Evolutionary conservation across 2,113 vertebrate species (phyloP).

Genomic region (Solenodon paradoxus): DNA sequence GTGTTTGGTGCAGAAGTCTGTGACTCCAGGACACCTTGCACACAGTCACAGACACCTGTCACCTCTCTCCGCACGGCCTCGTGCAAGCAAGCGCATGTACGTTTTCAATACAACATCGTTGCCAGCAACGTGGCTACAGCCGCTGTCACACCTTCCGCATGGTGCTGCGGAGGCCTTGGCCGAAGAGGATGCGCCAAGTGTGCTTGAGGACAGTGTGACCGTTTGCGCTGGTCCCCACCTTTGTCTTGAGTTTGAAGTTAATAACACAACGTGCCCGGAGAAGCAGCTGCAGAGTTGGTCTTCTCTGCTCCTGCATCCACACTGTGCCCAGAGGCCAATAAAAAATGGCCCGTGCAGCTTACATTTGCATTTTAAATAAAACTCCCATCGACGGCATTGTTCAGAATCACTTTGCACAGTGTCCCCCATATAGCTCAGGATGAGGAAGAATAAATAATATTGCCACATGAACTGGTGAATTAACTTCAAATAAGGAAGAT

Average conservation of each 20-base stretch:
- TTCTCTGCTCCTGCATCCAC: too few species aligned
- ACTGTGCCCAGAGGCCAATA: not conserved
- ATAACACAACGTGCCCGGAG: too few species aligned
- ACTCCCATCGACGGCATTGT: accelerated
- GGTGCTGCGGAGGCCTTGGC: too few species aligned
- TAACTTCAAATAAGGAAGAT: not conserved
- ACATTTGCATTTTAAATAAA: not conserved
- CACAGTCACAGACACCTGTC: too few species aligned
- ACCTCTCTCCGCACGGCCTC: not conserved
- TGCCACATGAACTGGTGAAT: not conserved
- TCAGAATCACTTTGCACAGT: not conserved
- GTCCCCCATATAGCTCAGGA: not conserved
- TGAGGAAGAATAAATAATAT: not conserved
- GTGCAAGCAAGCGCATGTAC: too few species aligned
- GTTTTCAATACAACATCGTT: not conserved
- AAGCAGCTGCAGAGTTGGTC: too few species aligned
- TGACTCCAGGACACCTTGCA: not conserved
- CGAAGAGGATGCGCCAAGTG: accelerated
- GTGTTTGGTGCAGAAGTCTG: not conserved
- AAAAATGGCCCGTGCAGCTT: not conserved
- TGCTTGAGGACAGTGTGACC: not conserved
- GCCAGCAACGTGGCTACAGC: not conserved
- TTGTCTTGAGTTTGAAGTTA: not conserved
- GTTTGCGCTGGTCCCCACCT: accelerated
- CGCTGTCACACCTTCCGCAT: too few species aligned